These are phyloP conservation scores for Thymelicus lineola DNA, from an alignment of 2,888 invertebrate species.

Conservation along the genomic window DNA sequence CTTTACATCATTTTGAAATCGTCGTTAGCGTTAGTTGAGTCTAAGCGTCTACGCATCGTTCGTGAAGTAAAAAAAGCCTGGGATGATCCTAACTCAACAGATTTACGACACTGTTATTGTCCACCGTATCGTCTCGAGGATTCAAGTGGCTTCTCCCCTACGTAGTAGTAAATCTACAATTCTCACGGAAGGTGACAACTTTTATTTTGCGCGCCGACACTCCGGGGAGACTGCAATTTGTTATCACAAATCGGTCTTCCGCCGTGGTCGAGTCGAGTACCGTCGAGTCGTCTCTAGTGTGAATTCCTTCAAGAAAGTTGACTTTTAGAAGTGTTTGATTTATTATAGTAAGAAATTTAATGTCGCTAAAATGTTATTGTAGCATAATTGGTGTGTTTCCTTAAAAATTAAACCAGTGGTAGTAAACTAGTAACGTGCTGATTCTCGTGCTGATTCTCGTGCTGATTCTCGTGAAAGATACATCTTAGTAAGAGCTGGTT, in stretches of 20 bases:
- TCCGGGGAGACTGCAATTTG: conserved; percentile 29
- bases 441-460: too few relatives aligned
- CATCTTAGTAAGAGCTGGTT: too few relatives aligned
- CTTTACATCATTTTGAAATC: too few relatives aligned
- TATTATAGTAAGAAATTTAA: conserved; percentile 5
- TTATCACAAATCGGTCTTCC: conserved; percentile 31
- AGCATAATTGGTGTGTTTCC: too few relatives aligned
- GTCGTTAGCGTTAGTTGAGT: too few relatives aligned
- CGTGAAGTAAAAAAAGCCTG: too few relatives aligned
- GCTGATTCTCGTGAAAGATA: too few relatives aligned
- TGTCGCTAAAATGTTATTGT: background rate
- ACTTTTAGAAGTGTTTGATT: conserved; percentile 15
- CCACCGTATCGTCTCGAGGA: background rate
- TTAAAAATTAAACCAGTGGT: too few relatives aligned
- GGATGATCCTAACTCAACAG: too few relatives aligned
- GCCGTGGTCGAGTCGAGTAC: background rate
- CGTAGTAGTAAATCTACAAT: conserved; percentile 26
- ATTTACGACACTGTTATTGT: too few relatives aligned
- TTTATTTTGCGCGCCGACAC: conserved; percentile 30
- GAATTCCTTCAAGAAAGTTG: conserved; percentile 9
- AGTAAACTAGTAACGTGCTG: too few relatives aligned
- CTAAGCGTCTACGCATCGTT: too few relatives aligned
- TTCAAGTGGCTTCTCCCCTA: conserved; percentile 15
- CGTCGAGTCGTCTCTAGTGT: conserved; percentile 10
- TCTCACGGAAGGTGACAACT: conserved; percentile 31